A percentile compares a stretch with the other conserved stretches of the same genome.
Conservation (phyloP, 2,888 invertebrate species). For the Drosophila flavopinicola region DNA sequence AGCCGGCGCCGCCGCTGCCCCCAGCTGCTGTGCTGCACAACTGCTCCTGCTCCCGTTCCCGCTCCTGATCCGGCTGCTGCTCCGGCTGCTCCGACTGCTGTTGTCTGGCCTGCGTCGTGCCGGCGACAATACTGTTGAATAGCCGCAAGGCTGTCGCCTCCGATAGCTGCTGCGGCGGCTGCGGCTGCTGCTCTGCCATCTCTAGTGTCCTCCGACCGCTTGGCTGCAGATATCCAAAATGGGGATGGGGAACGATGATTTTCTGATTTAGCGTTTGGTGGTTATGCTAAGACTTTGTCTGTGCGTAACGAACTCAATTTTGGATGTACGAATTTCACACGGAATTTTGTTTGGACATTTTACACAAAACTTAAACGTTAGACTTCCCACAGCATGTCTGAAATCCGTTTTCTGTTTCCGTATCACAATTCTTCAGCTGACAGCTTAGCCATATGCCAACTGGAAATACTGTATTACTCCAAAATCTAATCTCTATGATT, state of each 20-base stretch:
- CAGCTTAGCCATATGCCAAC: slow-evolving; percentile 12
- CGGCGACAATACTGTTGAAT: slow-evolving; percentile 59
- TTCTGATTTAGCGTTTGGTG: slow-evolving; percentile 9
- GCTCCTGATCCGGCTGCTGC: background rate
- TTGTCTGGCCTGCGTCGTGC: slow-evolving; percentile 1
- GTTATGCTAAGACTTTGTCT: slow-evolving; percentile 13
- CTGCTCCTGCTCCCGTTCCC: background rate
- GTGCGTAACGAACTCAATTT: slow-evolving; percentile 52
- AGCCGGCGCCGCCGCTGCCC: slow-evolving; percentile 1
- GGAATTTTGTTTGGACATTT: slow-evolving; percentile 66
- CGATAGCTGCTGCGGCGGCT: slow-evolving; percentile 38
- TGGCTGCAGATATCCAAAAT: slow-evolving; percentile 10
- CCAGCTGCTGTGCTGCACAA: background rate
- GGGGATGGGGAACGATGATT: background rate
- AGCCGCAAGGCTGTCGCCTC: slow-evolving; percentile 71
- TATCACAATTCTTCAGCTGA: background rate
- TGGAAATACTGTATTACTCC: slow-evolving; percentile 1
- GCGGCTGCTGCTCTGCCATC: slow-evolving; percentile 48
- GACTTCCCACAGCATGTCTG: slow-evolving; percentile 58
- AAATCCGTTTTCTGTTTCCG: background rate
- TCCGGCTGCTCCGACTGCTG: too few species aligned
- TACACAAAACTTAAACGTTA: slow-evolving; percentile 61
- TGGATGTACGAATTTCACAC: slow-evolving; percentile 58
- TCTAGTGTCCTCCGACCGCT: slow-evolving; percentile 1
- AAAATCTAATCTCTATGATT: too few species aligned